Evolutionary conservation across 2,113 vertebrate species (phyloP).

Genomic region (Oplegnathus fasciatus): DNA sequence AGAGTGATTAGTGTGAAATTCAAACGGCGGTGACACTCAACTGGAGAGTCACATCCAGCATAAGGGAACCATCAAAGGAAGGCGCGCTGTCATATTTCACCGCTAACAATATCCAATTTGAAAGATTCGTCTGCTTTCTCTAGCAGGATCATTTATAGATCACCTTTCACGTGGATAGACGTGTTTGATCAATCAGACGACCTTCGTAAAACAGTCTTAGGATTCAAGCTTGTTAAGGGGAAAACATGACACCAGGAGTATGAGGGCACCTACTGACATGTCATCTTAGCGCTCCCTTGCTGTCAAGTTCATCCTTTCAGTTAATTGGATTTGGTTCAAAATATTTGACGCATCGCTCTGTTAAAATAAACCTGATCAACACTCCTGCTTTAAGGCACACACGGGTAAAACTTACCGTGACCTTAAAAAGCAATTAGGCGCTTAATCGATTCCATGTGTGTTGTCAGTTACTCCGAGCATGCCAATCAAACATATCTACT

Average conservation of each 20-base stretch:
- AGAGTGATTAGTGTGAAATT: slow-evolving; percentile 60
- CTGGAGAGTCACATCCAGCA: slow-evolving; percentile 23
- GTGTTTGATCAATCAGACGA: slow-evolving; percentile 29
- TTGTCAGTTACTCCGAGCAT: slow-evolving; percentile 16
- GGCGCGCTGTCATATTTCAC: slow-evolving; percentile 25
- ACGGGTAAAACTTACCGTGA: slow-evolving; percentile 36
- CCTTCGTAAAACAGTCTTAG: neutral
- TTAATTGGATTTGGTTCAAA: slow-evolving; percentile 34
- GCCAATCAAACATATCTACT: slow-evolving; percentile 60
- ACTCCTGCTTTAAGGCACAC: slow-evolving; percentile 1
- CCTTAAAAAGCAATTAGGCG: slow-evolving; percentile 56
- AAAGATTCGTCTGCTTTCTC: slow-evolving; percentile 14
- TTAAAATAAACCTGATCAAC: slow-evolving; percentile 28
- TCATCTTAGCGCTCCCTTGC: neutral
- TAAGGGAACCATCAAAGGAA: slow-evolving; percentile 12
- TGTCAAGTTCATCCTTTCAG: neutral
- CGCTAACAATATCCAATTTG: slow-evolving; percentile 40
- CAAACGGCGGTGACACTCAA: slow-evolving; percentile 22
- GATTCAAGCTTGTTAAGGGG: slow-evolving; percentile 41
- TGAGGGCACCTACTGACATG: slow-evolving; percentile 10
- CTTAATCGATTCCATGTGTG: slow-evolving; percentile 47
- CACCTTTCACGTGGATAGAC: neutral
- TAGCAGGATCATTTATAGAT: slow-evolving; percentile 1
- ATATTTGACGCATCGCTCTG: neutral
- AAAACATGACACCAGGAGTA: slow-evolving; percentile 4